Evolutionary conservation across 2,113 vertebrate genomes (phyloP).

Genomic region (Laticauda colubrina): DNA sequence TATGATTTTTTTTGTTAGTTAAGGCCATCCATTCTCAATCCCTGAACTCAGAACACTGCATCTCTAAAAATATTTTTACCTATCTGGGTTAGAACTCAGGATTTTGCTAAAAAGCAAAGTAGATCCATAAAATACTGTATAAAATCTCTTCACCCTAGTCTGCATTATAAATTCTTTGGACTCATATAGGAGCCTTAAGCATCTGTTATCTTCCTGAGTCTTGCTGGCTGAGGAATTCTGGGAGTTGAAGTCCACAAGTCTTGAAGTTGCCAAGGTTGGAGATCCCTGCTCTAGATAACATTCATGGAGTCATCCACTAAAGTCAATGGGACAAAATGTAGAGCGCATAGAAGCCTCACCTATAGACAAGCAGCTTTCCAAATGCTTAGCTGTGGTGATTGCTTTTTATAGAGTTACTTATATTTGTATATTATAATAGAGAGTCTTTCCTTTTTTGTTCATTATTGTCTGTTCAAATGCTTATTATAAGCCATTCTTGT

Average conservation of each 20-base stretch:
- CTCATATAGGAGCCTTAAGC: neutral
- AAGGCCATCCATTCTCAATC: neutral
- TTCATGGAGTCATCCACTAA: neutral
- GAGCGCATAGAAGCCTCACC: neutral
- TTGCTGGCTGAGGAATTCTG: too few relatives aligned
- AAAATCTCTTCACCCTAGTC: neutral
- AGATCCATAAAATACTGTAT: neutral
- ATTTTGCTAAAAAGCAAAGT: neutral
- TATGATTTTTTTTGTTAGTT: neutral
- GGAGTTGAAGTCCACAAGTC: too few relatives aligned
- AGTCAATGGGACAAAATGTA: neutral
- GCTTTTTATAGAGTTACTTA: neutral
- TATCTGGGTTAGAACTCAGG: neutral
- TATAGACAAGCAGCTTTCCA: neutral
- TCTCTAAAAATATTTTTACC: neutral
- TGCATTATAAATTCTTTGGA: neutral
- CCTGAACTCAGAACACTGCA: neutral
- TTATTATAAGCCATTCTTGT: neutral
- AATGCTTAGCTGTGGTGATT: neutral
- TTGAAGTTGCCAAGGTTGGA: too few relatives aligned
- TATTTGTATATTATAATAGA: neutral
- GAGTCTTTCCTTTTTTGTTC: neutral
- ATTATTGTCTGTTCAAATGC: neutral
- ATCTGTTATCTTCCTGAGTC: neutral
- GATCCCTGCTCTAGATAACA: neutral